Base-by-base conservation (phyloP, 2,888 invertebrate species). In the Diploptera punctata region DNA sequence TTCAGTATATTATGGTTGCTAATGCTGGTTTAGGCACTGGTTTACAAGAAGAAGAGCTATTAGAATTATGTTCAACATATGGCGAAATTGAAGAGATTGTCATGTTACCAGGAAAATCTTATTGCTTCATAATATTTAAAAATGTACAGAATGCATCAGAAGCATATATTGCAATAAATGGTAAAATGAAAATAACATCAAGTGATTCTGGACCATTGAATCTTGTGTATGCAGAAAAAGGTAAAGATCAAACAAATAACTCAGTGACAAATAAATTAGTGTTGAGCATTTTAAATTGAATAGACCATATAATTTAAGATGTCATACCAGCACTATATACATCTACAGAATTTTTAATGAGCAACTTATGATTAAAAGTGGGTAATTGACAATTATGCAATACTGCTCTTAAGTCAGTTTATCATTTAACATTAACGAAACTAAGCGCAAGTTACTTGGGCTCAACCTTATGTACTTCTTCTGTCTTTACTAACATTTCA, bases 21-120 rank as follows among this genome's bases (percentile, higher is more conserved):
- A 97, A 97, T 84, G 93, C 91, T 29, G 97, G 97, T 0, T 87
- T 96, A 73, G 92, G 91, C 1, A 94, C 93, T 76, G 94, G 94
- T 4, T 84, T 95, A 24, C 85, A 88, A 4, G 89, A 91, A 80
- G 89, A 91, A 78, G 80, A 83, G 61, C 79, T 97, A 10, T 79
- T 89, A 4, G 80, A 85, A 52, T 80, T 88, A 4, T 87, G 90
- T 68, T 79, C 82, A 3, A 79, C 84, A 70, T 84, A 85, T 80
- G 88, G 91, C 0, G 73, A 79, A 24, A 80, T 92, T 1, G 86
- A 87, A 21, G 86, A 88, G 62, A 86, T 94, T 44, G 81, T 90
- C 43, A 90, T 95, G 86, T 81, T 93, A 74, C 91, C 91, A 21
- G 90, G 90, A 72, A 95, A 95, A 83, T 92, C 95, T 0, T 93